Base-by-base conservation (phyloP, 1,140 invertebrate genomes). In the Dysdera silvatica region DNA sequence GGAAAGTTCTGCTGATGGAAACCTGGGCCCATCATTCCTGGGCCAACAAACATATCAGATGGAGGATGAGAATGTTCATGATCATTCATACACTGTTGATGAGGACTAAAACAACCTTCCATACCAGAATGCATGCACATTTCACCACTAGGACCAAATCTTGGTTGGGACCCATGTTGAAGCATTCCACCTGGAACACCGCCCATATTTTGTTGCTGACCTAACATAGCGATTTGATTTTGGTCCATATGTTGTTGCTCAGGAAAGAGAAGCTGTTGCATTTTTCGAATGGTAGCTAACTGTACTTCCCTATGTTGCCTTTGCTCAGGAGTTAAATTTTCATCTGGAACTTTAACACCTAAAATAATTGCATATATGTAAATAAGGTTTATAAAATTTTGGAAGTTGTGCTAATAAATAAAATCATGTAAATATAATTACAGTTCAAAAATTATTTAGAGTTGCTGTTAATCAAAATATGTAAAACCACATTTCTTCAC, bases 311-410 rank as follows among this genome's bases (percentile, higher is more conserved):
- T 81, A 71, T 94, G 90, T 59, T 94, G 89, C 53, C 91, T 82
- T 76, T 98, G 94, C 76, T 96, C 90, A 26, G 93, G 92, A 55
- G 94, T 98, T 66, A 71, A 80, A 77, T 96, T 94, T 80, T 96
- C 93, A 80, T 97, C 91, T 62, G 92, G 92, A 70, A 94, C 87
- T 82, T 93, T 91, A 12, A 91, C 87, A 37, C 75, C 74, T 66
- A 52, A 32, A 57, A 51, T 23, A 55, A 48, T 29, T 14, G 26
- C 12, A 37, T n/a, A n/a, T n/a, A n/a, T n/a, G n/a, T n/a, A n/a
- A n/a, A n/a, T n/a, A n/a, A n/a, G n/a, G n/a, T n/a, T n/a, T n/a
- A n/a, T n/a, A n/a, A n/a, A n/a, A n/a, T n/a, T n/a, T n/a, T n/a
- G n/a, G n/a, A n/a, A n/a, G n/a, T n/a, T n/a, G n/a, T n/a, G n/a